phyloP scores from a whole-genome alignment of 1,140 invertebrate species.

The Cyphomyrmex costatus region DNA sequence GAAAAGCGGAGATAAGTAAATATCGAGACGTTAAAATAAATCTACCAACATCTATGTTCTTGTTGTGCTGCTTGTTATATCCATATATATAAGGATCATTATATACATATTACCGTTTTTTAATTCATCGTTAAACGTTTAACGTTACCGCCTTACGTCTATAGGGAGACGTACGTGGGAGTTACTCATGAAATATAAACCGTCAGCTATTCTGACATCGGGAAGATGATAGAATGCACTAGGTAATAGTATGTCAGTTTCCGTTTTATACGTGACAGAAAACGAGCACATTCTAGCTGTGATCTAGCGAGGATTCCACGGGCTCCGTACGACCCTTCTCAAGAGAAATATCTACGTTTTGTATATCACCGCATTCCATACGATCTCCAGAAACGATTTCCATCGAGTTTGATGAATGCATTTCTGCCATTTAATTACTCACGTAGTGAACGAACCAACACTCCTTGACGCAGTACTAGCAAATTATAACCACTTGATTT shows the following conservation, averaged over 20 bases:
- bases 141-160: neutral
- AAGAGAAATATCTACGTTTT: neutral
- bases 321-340: neutral
- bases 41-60: neutral
- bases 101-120: neutral
- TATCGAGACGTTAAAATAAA: neutral
- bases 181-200: slow-evolving; percentile 18
- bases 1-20: neutral
- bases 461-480: neutral
- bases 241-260: slow-evolving; percentile 46
- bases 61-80: neutral
- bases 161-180: neutral
- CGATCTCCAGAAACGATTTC: neutral
- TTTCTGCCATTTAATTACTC: slow-evolving; percentile 10
- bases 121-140: neutral
- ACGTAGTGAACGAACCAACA: neutral
- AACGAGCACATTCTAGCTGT: slow-evolving; percentile 29
- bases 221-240: slow-evolving; percentile 27
- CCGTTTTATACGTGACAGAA: slow-evolving; percentile 53
- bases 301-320: slow-evolving; percentile 31
- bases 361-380: neutral
- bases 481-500: neutral
- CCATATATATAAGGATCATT: no score
- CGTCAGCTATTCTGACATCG: neutral
- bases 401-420: neutral